phyloP scores from a whole-genome alignment of 2,888 invertebrate species.

The Patella ulyssiponensis region DNA sequence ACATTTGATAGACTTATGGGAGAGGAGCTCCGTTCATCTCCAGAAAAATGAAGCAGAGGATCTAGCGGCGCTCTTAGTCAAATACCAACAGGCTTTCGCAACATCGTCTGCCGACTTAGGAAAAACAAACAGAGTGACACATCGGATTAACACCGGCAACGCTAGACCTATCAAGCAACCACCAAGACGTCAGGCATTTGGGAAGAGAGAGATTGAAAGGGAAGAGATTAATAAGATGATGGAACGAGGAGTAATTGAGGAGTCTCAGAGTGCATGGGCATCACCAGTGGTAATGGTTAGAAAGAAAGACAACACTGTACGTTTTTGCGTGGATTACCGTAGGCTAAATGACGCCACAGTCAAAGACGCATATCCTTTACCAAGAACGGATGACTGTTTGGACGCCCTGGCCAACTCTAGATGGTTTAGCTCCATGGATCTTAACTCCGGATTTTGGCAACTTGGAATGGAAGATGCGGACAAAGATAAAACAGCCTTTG shows the following conservation, averaged over 20 bases:
- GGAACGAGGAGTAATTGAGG: no score
- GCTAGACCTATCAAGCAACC: constrained; percentile 28
- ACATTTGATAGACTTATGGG: no score
- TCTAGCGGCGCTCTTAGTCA: constrained; percentile 18
- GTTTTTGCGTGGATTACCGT: no score
- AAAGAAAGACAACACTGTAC: no score
- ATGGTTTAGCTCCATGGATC: constrained; percentile 22
- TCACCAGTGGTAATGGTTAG: no score
- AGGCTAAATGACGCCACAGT: constrained; percentile 29
- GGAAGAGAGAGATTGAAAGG: constrained; percentile 23
- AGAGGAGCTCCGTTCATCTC: no score
- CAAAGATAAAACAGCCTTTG: no score
- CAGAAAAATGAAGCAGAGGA: no score
- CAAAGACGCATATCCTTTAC: constrained; percentile 28
- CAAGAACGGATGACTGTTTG: constrained; percentile 30
- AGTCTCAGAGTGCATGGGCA: no score
- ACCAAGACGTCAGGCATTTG: constrained; percentile 28
- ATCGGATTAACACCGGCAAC: constrained; percentile 22
- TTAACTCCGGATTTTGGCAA: no score
- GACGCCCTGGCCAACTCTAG: constrained; percentile 23
- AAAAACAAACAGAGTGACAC: constrained; percentile 22
- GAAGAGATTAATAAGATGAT: no score
- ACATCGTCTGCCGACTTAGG: constrained; percentile 28
- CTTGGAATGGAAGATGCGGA: no score
- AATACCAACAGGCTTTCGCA: constrained; percentile 29